Base-by-base conservation (phyloP, 2,113 vertebrate genomes). In the Tupaia chinensis region DNA sequence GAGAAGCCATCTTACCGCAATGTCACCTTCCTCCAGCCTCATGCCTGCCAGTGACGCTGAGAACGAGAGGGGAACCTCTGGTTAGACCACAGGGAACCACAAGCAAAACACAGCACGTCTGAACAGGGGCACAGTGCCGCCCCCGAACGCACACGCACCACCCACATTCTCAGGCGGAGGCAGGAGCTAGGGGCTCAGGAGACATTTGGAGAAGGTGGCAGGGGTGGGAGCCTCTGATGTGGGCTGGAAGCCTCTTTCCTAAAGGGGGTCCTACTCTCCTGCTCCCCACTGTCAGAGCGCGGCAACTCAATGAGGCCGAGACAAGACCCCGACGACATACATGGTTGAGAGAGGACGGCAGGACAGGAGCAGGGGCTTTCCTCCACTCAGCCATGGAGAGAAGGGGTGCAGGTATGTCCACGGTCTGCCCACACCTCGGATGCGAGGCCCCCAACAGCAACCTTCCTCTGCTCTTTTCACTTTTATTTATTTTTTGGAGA, bases 21-120 rank as follows among this genome's bases (percentile, higher is more conserved):
- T 98, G 97, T 99, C 99, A 73, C 99, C 99, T 95, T 98, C 99
- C 93, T 99, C 98, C 20, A 99, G 99, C 76, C 98, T 99, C 99
- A 99, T 99, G 94, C 99, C 99, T 32, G 99, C 99, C 98, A 99
- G 96, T 0, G 99, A 99, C 0, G 99, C 99, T 99, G 98, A 95
- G 98, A 97, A 98, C 1, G n/a, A 85, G 83, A 95, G 34, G n/a
- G 96, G 20, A 94, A 29, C 1, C 25, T 87, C 73, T 65, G 83
- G 79, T 98, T 93, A 97, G 8, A 78, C 65, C 66, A 34, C 44
- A 2, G 53, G n/a, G 79, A 34, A 17, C 25, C 88, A 65, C 22
- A 65, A 34, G 63, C 81, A 88, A 84, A 92, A 4, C 22, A 23
- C 32, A 82, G 63, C 11, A 3, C 13, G 22, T 19, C 32, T 16